Evolutionary conservation across 2,888 invertebrate species (phyloP).

Genomic region (Hydriomena furcata): DNA sequence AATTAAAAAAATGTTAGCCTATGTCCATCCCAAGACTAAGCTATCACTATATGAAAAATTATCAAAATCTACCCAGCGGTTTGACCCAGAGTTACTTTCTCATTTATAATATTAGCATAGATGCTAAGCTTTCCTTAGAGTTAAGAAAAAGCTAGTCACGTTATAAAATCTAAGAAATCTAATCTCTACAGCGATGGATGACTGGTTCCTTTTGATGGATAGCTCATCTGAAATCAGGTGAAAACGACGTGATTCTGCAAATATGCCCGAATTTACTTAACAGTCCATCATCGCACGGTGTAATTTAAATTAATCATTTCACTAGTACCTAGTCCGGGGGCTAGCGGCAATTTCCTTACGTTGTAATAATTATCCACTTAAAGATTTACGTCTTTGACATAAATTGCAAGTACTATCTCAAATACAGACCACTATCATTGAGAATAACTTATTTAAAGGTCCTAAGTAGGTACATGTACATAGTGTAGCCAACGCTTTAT

Average conservation of each 20-base stretch:
- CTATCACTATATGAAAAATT: too few species aligned
- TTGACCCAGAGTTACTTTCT: too few species aligned
- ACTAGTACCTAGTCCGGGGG: background rate
- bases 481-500: too few species aligned
- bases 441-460: too few species aligned
- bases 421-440: too few species aligned
- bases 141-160: background rate
- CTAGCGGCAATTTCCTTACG: background rate
- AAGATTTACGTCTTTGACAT: background rate
- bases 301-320: slow-evolving; percentile 38
- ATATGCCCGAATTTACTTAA: slow-evolving; percentile 42
- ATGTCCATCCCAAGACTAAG: too few species aligned
- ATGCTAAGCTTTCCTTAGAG: background rate
- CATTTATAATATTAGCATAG: too few species aligned
- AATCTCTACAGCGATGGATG: slow-evolving; percentile 46
- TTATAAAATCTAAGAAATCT: slow-evolving; percentile 9
- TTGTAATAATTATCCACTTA: background rate
- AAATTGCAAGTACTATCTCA: background rate
- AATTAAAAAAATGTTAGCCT: too few species aligned
- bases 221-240: slow-evolving; percentile 54
- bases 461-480: too few species aligned
- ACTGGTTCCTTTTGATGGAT: slow-evolving; percentile 63
- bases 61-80: too few species aligned
- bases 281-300: slow-evolving; percentile 34
- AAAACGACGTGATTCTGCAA: slow-evolving; percentile 60